A percentile compares a stretch with the other conserved stretches of the same genome.
Conservation (phyloP, 2,113 vertebrate species). For the Indri indri region DNA sequence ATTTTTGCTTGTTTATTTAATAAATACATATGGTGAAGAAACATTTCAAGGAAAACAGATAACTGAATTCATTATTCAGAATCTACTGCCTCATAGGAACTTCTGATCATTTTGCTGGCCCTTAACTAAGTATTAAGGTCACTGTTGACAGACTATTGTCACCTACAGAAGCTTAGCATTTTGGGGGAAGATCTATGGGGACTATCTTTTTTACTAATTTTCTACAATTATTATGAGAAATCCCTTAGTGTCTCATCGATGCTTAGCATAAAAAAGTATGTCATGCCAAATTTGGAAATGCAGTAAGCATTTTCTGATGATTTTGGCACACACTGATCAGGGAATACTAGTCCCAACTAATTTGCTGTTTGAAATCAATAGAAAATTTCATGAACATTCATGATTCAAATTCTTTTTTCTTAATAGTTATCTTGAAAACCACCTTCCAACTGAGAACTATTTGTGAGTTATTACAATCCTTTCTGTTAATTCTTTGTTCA, state of each 20-base stretch:
- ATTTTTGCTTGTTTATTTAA: not conserved
- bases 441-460: constrained; percentile 40
- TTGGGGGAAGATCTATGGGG: not conserved
- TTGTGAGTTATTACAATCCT: constrained; percentile 29
- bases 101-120: not conserved
- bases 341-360: not conserved
- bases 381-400: constrained; percentile 8
- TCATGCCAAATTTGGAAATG: constrained; percentile 14
- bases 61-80: not conserved
- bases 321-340: not conserved
- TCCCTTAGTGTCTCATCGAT: not conserved
- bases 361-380: constrained; percentile 36
- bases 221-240: constrained; percentile 4
- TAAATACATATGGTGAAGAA: not conserved
- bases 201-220: not conserved
- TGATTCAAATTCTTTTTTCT: not conserved
- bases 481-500: constrained; percentile 48
- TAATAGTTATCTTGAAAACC: constrained; percentile 48
- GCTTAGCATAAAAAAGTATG: not conserved
- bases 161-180: not conserved
- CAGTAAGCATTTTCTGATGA: not conserved
- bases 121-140: constrained; percentile 1
- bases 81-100: not conserved
- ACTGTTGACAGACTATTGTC: not conserved
- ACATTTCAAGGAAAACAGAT: not conserved